Evolutionary conservation across 1,140 invertebrate species (phyloP).

Genomic region (Amyelois transitella): DNA sequence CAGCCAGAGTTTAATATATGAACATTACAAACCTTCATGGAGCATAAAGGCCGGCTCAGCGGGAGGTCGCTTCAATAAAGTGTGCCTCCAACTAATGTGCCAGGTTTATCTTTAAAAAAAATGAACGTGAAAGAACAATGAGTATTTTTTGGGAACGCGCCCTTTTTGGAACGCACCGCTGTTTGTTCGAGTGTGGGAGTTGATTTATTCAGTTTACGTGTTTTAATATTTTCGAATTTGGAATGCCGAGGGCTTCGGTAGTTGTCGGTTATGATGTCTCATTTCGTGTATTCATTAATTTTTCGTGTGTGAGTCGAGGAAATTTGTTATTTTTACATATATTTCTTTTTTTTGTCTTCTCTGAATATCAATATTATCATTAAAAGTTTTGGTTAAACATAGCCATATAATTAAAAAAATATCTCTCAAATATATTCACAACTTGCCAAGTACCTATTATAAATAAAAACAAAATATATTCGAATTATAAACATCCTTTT

Average conservation of each 20-base stretch:
- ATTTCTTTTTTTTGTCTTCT: too few species aligned
- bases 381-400: too few species aligned
- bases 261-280: background rate
- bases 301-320: background rate
- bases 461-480: too few species aligned
- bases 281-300: slow-evolving; percentile 1
- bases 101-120: slow-evolving; percentile 16
- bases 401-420: too few species aligned
- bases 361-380: too few species aligned
- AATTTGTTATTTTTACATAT: too few species aligned
- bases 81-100: slow-evolving; percentile 12
- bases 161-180: slow-evolving; percentile 11
- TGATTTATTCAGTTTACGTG: slow-evolving; percentile 12
- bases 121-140: slow-evolving; percentile 11
- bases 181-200: slow-evolving; percentile 11
- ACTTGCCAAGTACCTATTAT: too few species aligned
- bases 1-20: background rate
- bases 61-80: slow-evolving; percentile 12
- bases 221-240: slow-evolving; percentile 1
- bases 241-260: slow-evolving; percentile 1
- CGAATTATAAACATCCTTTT: too few species aligned
- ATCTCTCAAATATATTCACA: too few species aligned
- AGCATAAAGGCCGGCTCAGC: slow-evolving; percentile 2
- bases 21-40: background rate
- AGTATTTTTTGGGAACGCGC: slow-evolving; percentile 13